A percentile compares a stretch with the other conserved stretches of the same genome.
These are phyloP conservation scores for Apis laboriosa DNA, from an alignment of 1,140 invertebrate species.

Conservation along the genomic window DNA sequence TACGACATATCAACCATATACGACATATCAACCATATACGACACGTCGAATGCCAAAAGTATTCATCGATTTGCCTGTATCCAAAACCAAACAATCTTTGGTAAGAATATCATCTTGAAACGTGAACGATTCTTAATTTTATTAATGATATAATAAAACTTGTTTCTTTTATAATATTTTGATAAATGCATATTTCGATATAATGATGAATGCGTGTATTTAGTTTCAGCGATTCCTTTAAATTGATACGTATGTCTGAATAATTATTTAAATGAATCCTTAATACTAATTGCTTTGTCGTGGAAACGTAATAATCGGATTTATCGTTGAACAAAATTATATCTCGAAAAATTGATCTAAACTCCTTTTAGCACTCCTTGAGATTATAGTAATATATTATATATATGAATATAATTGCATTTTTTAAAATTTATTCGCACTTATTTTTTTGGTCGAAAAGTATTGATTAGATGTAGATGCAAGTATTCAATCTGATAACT, in stretches of 20 bases:
- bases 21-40: slow-evolving; percentile 54
- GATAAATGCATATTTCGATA: background rate
- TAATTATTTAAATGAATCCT: slow-evolving; percentile 47
- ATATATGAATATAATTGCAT: too few species aligned
- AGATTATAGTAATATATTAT: too few species aligned
- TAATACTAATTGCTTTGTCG: background rate
- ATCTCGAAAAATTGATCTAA: too few species aligned
- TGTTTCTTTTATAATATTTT: background rate
- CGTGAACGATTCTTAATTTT: background rate
- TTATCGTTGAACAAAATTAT: too few species aligned
- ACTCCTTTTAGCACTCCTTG: too few species aligned
- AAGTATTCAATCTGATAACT: too few species aligned
- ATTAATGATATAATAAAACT: background rate
- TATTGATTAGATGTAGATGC: too few species aligned
- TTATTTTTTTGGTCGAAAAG: too few species aligned
- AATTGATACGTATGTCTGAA: slow-evolving; percentile 7
- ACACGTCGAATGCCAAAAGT: slow-evolving; percentile 56
- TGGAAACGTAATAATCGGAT: too few species aligned
- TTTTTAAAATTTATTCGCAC: too few species aligned
- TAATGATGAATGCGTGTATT: background rate
- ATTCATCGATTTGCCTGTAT: slow-evolving; percentile 40
- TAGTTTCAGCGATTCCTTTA: background rate
- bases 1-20: slow-evolving; percentile 54
- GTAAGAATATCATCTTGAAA: slow-evolving; percentile 30
- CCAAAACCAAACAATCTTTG: slow-evolving; percentile 40